These are phyloP conservation scores for Temnothorax longispinosus DNA, from an alignment of 1,140 invertebrate species.

Conservation along the genomic window DNA sequence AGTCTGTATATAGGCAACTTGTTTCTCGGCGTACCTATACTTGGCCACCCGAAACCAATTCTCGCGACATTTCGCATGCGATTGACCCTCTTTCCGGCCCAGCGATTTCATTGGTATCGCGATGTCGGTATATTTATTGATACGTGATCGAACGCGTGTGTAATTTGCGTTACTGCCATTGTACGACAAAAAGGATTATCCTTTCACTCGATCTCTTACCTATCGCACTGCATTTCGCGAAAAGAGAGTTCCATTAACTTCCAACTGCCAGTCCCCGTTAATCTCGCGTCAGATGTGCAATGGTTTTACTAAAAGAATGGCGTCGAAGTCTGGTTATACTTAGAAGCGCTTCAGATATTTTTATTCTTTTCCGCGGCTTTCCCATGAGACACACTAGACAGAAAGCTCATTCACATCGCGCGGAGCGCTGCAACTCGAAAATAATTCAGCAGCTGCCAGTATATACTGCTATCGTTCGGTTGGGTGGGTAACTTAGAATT, in stretches of 20 bases:
- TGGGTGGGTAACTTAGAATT: slow-evolving; percentile 63
- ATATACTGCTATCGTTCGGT: slow-evolving; percentile 27
- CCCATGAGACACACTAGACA: slow-evolving; percentile 20
- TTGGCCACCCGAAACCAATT: background rate
- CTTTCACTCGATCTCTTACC: background rate
- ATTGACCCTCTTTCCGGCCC: background rate
- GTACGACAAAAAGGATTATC: background rate
- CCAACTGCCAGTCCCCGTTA: background rate
- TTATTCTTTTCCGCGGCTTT: slow-evolving; percentile 1
- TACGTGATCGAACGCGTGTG: background rate
- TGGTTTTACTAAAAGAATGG: background rate
- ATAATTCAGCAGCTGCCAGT: slow-evolving; percentile 65
- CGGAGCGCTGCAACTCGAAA: slow-evolving; percentile 44
- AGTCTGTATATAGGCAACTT: background rate
- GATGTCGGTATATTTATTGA: background rate
- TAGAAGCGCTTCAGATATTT: slow-evolving; percentile 12
- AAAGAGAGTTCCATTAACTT: no score
- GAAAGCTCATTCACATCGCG: slow-evolving; percentile 47
- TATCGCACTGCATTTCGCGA: background rate
- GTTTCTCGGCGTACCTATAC: background rate
- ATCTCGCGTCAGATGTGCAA: background rate
- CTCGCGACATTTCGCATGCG: slow-evolving; percentile 11
- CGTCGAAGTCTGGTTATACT: background rate
- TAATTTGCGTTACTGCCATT: background rate
- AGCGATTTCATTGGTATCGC: background rate